Percentiles rank a stretch among this genome's conserved stretches.
These are phyloP conservation scores for Eonycteris spelaea DNA, from an alignment of 2,113 vertebrate genomes.

Conservation along the genomic window DNA sequence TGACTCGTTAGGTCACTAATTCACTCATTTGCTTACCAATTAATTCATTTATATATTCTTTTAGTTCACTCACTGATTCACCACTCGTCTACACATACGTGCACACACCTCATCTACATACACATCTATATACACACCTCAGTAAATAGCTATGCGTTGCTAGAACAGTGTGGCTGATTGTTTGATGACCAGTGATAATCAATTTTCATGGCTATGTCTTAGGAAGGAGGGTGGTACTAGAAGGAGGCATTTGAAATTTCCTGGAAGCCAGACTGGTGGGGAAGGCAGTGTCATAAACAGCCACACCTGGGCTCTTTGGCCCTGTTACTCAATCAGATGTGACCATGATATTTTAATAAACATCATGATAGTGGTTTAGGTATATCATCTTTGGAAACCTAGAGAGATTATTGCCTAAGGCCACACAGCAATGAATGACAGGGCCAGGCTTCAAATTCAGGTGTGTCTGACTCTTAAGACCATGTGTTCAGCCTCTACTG, in stretches of 20 bases:
- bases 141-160: not conserved
- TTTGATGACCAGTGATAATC: not conserved
- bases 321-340: not conserved
- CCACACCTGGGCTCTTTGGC: not conserved
- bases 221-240: not conserved
- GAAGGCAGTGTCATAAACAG: not conserved
- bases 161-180: not conserved
- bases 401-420: not conserved
- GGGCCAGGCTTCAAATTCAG: not conserved
- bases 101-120: not conserved
- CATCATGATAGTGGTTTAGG: not conserved
- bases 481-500: not conserved
- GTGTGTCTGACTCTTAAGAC: not conserved
- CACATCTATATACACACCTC: not conserved
- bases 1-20: constrained; percentile 55
- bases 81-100: not conserved
- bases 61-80: not conserved
- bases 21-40: not conserved
- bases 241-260: not conserved
- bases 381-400: not conserved
- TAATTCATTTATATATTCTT: not conserved
- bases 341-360: not conserved
- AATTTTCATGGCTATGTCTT: not conserved
- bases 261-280: not conserved
- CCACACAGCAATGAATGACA: not conserved